Evolutionary conservation across 2,797 vertebrate genomes (phyloP).

Genomic region (Synaphobranchus kaupii): DNA sequence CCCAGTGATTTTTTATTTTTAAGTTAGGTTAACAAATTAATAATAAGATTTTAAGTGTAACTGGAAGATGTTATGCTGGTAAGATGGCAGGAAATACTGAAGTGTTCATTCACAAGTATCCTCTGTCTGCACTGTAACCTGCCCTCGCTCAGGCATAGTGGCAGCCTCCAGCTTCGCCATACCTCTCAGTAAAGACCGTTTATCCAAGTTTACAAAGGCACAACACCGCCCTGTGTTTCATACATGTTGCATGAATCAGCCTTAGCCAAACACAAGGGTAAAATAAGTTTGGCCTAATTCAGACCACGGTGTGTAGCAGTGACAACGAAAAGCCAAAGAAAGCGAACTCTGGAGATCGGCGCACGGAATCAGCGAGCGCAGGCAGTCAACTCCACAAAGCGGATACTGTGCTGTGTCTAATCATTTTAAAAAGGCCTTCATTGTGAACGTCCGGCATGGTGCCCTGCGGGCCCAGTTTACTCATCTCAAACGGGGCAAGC

Average conservation of each 20-base stretch:
- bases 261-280: neutral
- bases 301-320: slow-evolving; percentile 13
- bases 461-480: slow-evolving; percentile 18
- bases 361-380: neutral
- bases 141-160: neutral
- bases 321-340: slow-evolving; percentile 12
- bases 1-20: neutral
- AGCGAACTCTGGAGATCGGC: neutral
- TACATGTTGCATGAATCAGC: slow-evolving; percentile 17
- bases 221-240: slow-evolving; percentile 23
- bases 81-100: neutral
- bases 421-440: slow-evolving; percentile 16
- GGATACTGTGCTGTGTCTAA: slow-evolving; percentile 16
- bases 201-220: neutral
- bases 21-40: neutral
- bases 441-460: slow-evolving; percentile 12
- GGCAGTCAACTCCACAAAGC: neutral
- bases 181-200: slow-evolving; percentile 3
- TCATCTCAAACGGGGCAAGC: neutral
- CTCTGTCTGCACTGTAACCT: slow-evolving; percentile 2
- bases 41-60: neutral
- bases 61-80: neutral
- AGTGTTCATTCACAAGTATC: neutral
- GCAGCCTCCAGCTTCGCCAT: neutral
- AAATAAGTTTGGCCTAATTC: neutral